phyloP scores from a whole-genome alignment of 2,113 vertebrate genomes.

The Toxotes jaculatrix region DNA sequence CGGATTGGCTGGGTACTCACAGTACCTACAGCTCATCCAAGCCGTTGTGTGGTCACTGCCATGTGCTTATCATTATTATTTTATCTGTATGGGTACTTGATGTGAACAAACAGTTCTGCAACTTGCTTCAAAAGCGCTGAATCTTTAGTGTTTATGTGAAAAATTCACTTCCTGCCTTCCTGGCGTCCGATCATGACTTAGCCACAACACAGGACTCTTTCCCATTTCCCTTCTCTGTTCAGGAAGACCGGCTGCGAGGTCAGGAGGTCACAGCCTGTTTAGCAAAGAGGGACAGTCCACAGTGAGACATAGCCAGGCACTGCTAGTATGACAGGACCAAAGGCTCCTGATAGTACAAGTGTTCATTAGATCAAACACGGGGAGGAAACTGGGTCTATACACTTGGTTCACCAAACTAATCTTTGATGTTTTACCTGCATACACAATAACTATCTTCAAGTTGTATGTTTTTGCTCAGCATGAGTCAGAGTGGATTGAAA shows the following conservation, averaged over 20 bases:
- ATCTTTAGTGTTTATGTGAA: slow-evolving; percentile 65
- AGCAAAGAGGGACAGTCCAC: slow-evolving; percentile 2
- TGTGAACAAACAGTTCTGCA: slow-evolving; percentile 42
- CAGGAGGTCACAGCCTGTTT: slow-evolving; percentile 41
- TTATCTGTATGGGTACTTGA: slow-evolving; percentile 6
- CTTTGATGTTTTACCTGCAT: slow-evolving; percentile 9
- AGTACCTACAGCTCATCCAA: not conserved
- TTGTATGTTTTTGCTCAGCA: not conserved
- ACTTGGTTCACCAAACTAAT: not conserved
- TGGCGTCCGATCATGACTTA: slow-evolving; percentile 73
- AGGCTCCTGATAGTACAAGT: not conserved
- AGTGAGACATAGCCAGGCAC: not conserved
- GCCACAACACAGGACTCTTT: slow-evolving; percentile 68
- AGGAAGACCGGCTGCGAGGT: slow-evolving; percentile 46
- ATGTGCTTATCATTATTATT: slow-evolving; percentile 28
- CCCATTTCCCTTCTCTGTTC: slow-evolving; percentile 30
- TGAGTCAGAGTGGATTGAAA: not conserved
- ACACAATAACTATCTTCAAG: not conserved
- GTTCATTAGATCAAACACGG: slow-evolving; percentile 14
- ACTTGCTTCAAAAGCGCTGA: slow-evolving; percentile 60
- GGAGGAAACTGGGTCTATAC: not conserved
- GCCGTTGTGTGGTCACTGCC: not conserved
- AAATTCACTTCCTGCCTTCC: slow-evolving; percentile 67
- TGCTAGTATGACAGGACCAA: not conserved
- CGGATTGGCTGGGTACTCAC: not conserved